Percentiles rank a stretch among this genome's conserved stretches.
phyloP scores from a whole-genome alignment of 2,888 invertebrate species.

The Ectemnius lituratus region DNA sequence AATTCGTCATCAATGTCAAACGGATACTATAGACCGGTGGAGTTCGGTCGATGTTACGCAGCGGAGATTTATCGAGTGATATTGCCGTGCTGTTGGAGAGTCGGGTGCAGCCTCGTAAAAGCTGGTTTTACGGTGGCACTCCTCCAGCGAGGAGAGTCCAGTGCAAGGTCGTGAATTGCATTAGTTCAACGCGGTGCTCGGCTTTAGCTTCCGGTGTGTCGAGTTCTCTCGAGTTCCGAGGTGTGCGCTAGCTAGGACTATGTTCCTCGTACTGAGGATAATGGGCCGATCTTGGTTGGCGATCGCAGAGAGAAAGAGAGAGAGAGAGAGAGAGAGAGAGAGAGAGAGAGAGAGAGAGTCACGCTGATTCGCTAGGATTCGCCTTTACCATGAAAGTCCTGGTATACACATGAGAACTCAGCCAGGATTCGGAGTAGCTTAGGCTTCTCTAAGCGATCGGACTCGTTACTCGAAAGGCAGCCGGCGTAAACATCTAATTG shows the following conservation, averaged over 20 bases:
- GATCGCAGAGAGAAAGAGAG: too few relatives aligned
- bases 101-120: background rate
- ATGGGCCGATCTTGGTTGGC: conserved; percentile 2
- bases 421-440: background rate
- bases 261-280: background rate
- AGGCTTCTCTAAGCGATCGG: too few relatives aligned
- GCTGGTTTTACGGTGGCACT: conserved; percentile 19
- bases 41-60: too few relatives aligned
- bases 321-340: too few relatives aligned
- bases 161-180: conserved; percentile 33
- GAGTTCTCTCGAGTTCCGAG: background rate
- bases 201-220: background rate
- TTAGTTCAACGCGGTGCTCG: background rate
- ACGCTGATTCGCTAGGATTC: background rate
- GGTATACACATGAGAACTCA: background rate
- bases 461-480: background rate
- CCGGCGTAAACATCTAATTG: conserved; percentile 4
- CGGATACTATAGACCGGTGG: too few relatives aligned
- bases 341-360: too few relatives aligned
- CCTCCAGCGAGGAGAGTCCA: conserved; percentile 20
- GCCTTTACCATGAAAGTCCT: background rate
- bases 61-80: background rate
- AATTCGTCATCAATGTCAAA: too few relatives aligned
- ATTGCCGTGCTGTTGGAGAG: background rate
- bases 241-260: background rate